A percentile compares a stretch with the other conserved stretches of the same genome.
phyloP scores from a whole-genome alignment of 2,797 vertebrate species.

The Pangasius krempfi region DNA sequence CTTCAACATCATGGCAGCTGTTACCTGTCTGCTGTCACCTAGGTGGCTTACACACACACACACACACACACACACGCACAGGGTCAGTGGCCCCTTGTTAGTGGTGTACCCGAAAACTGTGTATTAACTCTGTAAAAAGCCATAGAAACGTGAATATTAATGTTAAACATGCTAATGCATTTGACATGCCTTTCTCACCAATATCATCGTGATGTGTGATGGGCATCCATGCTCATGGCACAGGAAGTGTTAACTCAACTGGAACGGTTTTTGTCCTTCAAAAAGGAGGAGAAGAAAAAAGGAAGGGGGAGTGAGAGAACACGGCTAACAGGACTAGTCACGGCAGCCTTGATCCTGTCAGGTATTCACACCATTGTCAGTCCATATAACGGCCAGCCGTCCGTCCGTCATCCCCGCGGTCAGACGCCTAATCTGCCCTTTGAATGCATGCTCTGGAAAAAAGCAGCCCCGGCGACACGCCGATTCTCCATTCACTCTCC shows the following conservation, averaged over 20 bases:
- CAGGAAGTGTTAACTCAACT: constrained; percentile 57
- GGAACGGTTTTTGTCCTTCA: constrained; percentile 50
- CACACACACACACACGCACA: constrained; percentile 38
- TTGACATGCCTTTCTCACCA: constrained; percentile 31
- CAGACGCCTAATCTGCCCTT: constrained; percentile 88
- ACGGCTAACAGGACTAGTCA: constrained; percentile 56
- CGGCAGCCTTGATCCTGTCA: constrained; percentile 78
- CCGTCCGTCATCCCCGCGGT: constrained; percentile 73
- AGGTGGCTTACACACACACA: constrained; percentile 65
- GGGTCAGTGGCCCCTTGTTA: constrained; percentile 20
- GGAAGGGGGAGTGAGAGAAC: constrained; percentile 49
- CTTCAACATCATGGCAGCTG: constrained; percentile 64
- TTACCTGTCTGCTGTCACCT: constrained; percentile 69
- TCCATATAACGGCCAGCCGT: constrained; percentile 77
- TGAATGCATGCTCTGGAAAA: constrained; percentile 80
- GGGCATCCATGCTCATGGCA: constrained; percentile 40
- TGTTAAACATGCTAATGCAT: constrained; percentile 34
- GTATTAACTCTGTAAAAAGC: constrained; percentile 23
- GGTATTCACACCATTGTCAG: constrained; percentile 84
- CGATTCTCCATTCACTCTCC: constrained; percentile 84
- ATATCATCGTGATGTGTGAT: constrained; percentile 39
- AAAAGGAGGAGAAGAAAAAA: constrained; percentile 41
- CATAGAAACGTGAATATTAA: constrained; percentile 27
- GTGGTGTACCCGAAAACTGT: constrained; percentile 22
- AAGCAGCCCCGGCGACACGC: constrained; percentile 78